These are phyloP conservation scores for Todus mexicanus DNA, from an alignment of 2,797 vertebrate species.

Conservation along the genomic window DNA sequence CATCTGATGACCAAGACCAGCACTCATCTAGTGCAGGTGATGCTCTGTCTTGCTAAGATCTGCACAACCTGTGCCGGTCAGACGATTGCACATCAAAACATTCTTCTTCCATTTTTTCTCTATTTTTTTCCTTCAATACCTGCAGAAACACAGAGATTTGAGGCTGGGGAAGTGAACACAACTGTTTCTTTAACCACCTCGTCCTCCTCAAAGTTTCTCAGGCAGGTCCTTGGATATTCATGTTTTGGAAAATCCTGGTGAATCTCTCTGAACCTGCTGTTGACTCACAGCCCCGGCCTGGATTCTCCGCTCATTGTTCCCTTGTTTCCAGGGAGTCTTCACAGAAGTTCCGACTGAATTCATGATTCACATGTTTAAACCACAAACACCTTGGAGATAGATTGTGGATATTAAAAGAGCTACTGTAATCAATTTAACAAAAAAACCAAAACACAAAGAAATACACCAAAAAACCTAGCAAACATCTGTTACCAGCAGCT, in stretches of 20 bases:
- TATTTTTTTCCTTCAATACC: background rate
- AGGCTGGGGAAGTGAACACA: background rate
- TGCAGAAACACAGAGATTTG: background rate
- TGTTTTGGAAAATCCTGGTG: background rate
- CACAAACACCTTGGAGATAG: conserved; percentile 28
- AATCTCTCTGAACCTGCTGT: background rate
- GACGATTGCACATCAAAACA: background rate
- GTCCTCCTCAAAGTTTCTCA: background rate
- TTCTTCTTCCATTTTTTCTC: background rate
- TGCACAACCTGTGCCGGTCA: background rate
- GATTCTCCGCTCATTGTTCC: background rate
- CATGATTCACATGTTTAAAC: background rate
- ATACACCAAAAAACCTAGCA: background rate
- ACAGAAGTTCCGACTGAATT: background rate
- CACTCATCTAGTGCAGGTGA: background rate
- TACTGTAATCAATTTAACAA: background rate
- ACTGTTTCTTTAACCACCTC: background rate
- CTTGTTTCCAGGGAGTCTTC: background rate
- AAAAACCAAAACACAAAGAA: background rate
- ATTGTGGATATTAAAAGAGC: background rate
- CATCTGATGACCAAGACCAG: background rate
- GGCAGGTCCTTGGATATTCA: background rate
- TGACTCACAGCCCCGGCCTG: background rate
- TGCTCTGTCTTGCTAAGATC: background rate
- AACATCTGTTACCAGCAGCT: background rate